Percentiles rank a stretch among this genome's conserved stretches.
Evolutionary conservation across 2,797 vertebrate genomes (phyloP).

Genomic region (Danio choprae): DNA sequence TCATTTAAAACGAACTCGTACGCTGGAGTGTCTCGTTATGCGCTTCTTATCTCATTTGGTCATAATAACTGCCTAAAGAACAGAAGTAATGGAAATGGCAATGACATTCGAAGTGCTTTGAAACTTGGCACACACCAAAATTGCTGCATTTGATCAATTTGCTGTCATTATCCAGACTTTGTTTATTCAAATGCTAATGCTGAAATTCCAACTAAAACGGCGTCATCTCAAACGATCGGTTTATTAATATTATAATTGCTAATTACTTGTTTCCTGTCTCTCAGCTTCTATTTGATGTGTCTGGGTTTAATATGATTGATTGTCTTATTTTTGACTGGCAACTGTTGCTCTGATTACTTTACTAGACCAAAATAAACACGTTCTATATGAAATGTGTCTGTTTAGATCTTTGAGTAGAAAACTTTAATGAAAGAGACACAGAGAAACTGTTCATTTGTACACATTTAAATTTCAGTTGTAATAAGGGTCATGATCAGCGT

Average conservation of each 20-base stretch:
- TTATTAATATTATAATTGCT: conserved; percentile 26
- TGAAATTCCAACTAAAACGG: conserved; percentile 19
- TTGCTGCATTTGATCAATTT: conserved; percentile 24
- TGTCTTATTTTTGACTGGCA: conserved; percentile 31
- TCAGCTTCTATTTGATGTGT: conserved; percentile 30
- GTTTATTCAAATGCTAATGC: conserved; percentile 29
- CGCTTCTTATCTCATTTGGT: conserved; percentile 9
- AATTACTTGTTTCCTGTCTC: conserved; percentile 25
- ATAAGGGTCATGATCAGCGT: neutral
- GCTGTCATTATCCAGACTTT: conserved; percentile 29
- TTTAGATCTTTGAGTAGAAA: neutral
- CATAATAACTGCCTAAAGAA: conserved; percentile 19
- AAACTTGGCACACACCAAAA: neutral
- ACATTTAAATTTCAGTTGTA: neutral
- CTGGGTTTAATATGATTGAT: conserved; percentile 19
- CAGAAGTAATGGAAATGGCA: conserved; percentile 24
- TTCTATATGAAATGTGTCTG: conserved; percentile 25
- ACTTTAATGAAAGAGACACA: neutral
- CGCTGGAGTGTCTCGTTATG: conserved; percentile 21
- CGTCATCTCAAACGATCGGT: conserved; percentile 28
- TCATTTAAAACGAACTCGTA: conserved; percentile 7
- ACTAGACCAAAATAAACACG: conserved; percentile 48
- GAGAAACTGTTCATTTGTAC: neutral
- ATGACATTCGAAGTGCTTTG: neutral
- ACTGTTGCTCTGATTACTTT: conserved; percentile 8